Evolutionary conservation across 2,888 invertebrate genomes (phyloP).

Genomic region (Caenorhabditis sp.): DNA sequence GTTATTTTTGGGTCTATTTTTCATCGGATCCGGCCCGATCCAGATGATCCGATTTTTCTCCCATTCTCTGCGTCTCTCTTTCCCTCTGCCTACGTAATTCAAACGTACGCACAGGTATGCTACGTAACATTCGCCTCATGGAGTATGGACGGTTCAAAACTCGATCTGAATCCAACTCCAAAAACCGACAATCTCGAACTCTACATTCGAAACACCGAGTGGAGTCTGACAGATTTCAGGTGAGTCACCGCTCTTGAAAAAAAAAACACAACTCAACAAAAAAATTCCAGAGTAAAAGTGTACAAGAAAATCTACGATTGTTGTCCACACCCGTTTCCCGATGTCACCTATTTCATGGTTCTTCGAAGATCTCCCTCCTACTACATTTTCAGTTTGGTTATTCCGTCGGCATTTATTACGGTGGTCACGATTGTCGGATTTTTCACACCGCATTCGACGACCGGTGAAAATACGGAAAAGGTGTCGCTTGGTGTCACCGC

Average conservation of each 20-base stretch:
- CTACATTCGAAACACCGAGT: conserved; percentile 67
- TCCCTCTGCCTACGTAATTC: too few relatives aligned
- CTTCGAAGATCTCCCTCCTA: conserved; percentile 65
- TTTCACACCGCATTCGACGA: conserved; percentile 69
- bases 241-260: conserved; percentile 7
- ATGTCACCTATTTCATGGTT: conserved; percentile 67
- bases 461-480: conserved; percentile 70
- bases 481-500: conserved; percentile 69
- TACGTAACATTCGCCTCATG: conserved; percentile 68
- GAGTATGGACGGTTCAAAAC: conserved; percentile 66
- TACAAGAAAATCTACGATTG: conserved; percentile 64
- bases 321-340: conserved; percentile 65
- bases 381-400: conserved; percentile 68
- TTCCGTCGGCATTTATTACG: conserved; percentile 68
- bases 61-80: too few relatives aligned
- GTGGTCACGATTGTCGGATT: conserved; percentile 70
- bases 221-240: conserved; percentile 66
- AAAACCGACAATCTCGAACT: conserved; percentile 63
- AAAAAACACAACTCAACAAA: neutral
- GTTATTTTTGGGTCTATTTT: too few relatives aligned
- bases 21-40: too few relatives aligned
- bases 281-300: conserved; percentile 38
- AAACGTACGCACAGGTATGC: too few relatives aligned
- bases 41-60: too few relatives aligned
- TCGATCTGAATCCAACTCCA: conserved; percentile 54